Base-by-base conservation (phyloP, 2,888 invertebrate genomes). In the Diarsia rubi region DNA sequence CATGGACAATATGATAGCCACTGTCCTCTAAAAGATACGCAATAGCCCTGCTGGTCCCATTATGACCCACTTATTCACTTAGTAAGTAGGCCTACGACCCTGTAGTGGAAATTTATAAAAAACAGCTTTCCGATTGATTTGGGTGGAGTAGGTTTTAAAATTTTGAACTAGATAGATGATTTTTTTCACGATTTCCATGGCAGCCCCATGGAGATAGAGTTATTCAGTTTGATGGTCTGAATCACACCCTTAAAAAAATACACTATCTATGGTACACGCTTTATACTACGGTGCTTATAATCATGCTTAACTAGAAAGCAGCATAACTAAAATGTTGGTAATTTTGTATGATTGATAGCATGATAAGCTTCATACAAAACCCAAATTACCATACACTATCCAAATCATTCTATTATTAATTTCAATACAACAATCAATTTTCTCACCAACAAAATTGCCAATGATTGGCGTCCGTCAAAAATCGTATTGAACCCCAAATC, bases 401-500 rank as follows among this genome's bases (percentile, higher is more conserved):
- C 49, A 21, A 68, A 66, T 60, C n/a, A 68, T 74, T 52, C 44
- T 63, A 72, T 74, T 73, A 84, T 83, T 81, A 66, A 82, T 83
- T 85, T 84, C 75, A 79, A 79, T 80, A 79, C 79, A 84, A 84
- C 84, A 84, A 86, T 80, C 69, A 79, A 79, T 83, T 69, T 88
- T 69, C 70, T 45, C 77, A 47, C 74, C 82, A 75, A 84, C 77
- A 73, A 83, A 86, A 83, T 69, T 72, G 81, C 78, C 88, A 86
- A 82, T 72, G 90, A 93, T 92, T 93, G 94, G 88, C 94, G 94
- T 83, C 91, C 94, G 86, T 93, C 90, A 89, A 91, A 92, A 93
- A 93, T 93, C 91, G 91, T 88, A 93, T 94, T 86, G 82, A 76
- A 79, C 73, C 79, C 85, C 87, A 88, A 89, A 31, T 54, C 63